Base-by-base conservation (phyloP, 1,140 invertebrate genomes). In the Leptopilina clavipes region DNA sequence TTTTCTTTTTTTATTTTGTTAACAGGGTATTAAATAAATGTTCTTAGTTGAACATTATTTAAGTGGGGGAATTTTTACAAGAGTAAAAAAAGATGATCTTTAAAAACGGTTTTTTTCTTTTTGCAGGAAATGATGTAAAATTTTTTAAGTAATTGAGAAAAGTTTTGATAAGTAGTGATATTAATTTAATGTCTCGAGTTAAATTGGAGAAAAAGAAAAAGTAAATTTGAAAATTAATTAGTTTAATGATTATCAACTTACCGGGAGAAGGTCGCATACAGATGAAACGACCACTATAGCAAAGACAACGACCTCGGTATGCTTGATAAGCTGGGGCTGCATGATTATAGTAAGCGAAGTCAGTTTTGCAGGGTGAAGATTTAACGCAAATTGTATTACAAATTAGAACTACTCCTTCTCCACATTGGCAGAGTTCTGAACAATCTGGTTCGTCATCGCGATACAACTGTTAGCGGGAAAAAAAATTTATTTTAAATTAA, bases 271-370 rank as follows among this genome's bases (percentile, higher is more conserved):
- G 96, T 83, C 96, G 93, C 94, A 96, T 97, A 90, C 96, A 97
- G 89, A 97, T 96, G 89, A 97, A 97, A 77, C 94, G 93, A 37
- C 96, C 96, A 43, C 95, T 96, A 89, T 97, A 97, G 89, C 96
- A 97, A 76, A 97, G 93, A 89, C 96, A 97, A 71, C 95, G 93
- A 12, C 96, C 96, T 11, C 96, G 92, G 86, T 95, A 96, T 19
- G 96, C 96, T 88, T 97, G 95, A 90, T 97, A 97, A 75, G 95
- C 94, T 7, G 96, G 96, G 3, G 95, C 95, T 18, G 95, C 94
- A 90, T 97, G 96, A 86, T 95, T 96, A 91, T 97, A 97, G 87
- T 95, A 96, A 40, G 96, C 96, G 77, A 96, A 93, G 79, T 95
- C 94, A 1, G 95, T 96, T 83, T 95, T 94, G 87, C 96, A 97